Evolutionary conservation across 2,888 invertebrate genomes (phyloP).

Genomic region (Cordilura impudica): DNA sequence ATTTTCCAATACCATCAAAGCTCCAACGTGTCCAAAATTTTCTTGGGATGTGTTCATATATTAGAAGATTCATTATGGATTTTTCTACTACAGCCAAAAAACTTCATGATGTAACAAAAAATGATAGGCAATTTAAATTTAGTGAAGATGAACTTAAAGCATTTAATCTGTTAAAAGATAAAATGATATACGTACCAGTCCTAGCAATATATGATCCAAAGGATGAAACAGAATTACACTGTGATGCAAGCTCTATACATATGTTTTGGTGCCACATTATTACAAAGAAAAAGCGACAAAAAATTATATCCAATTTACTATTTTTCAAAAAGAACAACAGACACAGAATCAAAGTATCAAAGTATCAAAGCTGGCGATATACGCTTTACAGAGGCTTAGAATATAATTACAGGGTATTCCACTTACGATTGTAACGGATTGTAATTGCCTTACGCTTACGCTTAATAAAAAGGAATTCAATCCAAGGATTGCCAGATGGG

Average conservation of each 20-base stretch:
- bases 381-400: slow-evolving; percentile 74
- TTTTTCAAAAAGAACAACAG: slow-evolving; percentile 65
- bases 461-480: no score
- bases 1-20: no score
- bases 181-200: slow-evolving; percentile 42
- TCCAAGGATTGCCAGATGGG: no score
- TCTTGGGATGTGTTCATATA: slow-evolving; percentile 42
- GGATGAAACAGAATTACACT: no score
- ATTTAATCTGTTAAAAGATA: slow-evolving; percentile 44
- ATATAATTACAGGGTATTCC: slow-evolving; percentile 33
- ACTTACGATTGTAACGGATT: no score
- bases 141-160: slow-evolving; percentile 32
- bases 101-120: slow-evolving; percentile 40
- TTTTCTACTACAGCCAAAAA: slow-evolving; percentile 45
- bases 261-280: slow-evolving; percentile 68
- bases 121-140: slow-evolving; percentile 53
- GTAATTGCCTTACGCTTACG: no score
- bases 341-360: no score
- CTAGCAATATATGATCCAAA: slow-evolving; percentile 67
- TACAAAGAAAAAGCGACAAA: slow-evolving; percentile 67
- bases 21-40: no score
- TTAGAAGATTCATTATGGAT: slow-evolving; percentile 40
- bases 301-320: slow-evolving; percentile 69
- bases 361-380: no score
- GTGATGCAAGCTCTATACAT: slow-evolving; percentile 69